Evolutionary conservation across 2,113 vertebrate genomes (phyloP).

Genomic region (Ciconia boyciana): DNA sequence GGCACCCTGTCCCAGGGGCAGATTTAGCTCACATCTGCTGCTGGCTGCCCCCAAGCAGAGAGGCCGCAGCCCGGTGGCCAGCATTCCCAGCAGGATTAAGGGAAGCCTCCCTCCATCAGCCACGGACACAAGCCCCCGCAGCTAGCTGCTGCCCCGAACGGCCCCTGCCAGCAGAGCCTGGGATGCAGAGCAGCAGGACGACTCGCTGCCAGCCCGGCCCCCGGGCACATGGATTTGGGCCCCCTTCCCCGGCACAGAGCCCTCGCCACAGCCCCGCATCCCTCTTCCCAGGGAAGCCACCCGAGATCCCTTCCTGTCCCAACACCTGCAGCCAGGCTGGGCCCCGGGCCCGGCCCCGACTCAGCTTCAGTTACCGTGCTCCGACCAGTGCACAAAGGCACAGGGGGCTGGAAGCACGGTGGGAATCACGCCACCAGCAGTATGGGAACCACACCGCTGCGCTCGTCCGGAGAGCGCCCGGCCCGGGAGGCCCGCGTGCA

Average conservation of each 20-base stretch:
- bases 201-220: background rate
- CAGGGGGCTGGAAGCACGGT: background rate
- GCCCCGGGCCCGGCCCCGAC: accelerated
- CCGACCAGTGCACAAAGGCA: background rate
- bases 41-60: background rate
- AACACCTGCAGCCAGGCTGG: background rate
- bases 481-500: accelerated
- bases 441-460: accelerated
- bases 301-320: background rate
- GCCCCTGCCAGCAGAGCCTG: background rate
- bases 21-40: background rate
- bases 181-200: accelerated
- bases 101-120: background rate
- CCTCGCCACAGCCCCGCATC: accelerated
- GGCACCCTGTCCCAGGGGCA: background rate
- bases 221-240: accelerated
- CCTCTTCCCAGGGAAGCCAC: background rate
- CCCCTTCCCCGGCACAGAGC: accelerated
- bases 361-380: background rate
- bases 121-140: background rate
- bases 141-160: accelerated
- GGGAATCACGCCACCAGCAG: background rate
- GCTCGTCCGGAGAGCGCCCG: background rate
- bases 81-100: background rate
- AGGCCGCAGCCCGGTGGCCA: accelerated